A percentile compares a stretch with the other conserved stretches of the same genome.
These are phyloP conservation scores for Macroglossus sobrinus DNA, from an alignment of 2,113 vertebrate species.

Conservation along the genomic window DNA sequence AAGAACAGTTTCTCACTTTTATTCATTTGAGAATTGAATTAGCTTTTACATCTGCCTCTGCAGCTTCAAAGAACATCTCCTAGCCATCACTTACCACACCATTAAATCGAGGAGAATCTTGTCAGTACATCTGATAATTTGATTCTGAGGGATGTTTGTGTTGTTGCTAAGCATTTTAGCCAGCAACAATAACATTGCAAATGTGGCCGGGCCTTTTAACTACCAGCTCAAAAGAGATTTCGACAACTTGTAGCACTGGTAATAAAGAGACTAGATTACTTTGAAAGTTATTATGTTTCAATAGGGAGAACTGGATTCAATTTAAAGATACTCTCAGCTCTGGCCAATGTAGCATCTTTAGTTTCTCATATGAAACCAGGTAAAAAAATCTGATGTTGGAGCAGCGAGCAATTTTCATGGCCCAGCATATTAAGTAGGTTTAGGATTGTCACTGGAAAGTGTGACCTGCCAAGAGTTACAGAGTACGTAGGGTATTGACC, in stretches of 20 bases:
- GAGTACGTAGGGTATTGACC: not conserved
- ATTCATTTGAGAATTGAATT: constrained; percentile 87
- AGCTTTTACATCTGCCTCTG: constrained; percentile 80
- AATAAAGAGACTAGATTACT: constrained; percentile 69
- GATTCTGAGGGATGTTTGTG: constrained; percentile 91
- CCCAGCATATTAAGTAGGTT: not conserved
- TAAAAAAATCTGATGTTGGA: constrained; percentile 52
- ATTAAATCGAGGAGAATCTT: constrained; percentile 84
- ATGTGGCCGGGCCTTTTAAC: constrained; percentile 74
- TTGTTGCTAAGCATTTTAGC: constrained; percentile 87
- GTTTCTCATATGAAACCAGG: constrained; percentile 65
- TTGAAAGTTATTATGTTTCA: constrained; percentile 66
- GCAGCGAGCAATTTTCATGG: not conserved
- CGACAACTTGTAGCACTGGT: constrained; percentile 51
- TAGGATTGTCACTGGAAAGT: not conserved
- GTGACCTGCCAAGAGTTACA: not conserved
- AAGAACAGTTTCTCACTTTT: constrained; percentile 80
- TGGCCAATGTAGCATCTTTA: constrained; percentile 49
- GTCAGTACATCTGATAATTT: constrained; percentile 88
- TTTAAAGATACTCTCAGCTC: constrained; percentile 71
- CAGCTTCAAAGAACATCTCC: constrained; percentile 88
- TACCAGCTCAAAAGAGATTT: constrained; percentile 65
- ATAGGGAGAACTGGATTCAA: constrained; percentile 54
- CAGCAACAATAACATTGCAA: constrained; percentile 77
- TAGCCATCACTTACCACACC: constrained; percentile 86